Conservation (phyloP, 35 echinoderm and acorn worm genomes). For the Heliocidaris erythrogramma region DNA sequence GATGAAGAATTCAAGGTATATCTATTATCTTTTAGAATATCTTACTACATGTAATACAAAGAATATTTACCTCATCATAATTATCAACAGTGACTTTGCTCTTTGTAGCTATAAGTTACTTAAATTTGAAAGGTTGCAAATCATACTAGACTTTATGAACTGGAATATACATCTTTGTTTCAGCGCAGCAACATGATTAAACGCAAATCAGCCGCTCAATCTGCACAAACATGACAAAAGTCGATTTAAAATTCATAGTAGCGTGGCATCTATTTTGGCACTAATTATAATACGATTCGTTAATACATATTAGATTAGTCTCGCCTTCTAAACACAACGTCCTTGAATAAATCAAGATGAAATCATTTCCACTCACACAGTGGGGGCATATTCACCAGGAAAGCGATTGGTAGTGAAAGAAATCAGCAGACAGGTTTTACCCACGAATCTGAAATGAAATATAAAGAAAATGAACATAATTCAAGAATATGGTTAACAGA, state of each 20-base stretch:
- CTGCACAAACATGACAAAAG: too few species aligned
- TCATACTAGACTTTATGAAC: background rate
- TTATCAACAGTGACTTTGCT: too few species aligned
- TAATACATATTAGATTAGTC: background rate
- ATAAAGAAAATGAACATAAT: background rate
- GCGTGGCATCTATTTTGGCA: background rate
- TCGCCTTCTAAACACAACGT: background rate
- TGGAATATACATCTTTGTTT: too few species aligned
- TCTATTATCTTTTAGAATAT: too few species aligned
- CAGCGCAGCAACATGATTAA: background rate
- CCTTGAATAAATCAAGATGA: background rate
- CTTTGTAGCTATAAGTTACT: too few species aligned
- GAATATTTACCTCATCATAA: too few species aligned
- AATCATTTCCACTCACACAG: background rate
- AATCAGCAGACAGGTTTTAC: conserved; percentile 10
- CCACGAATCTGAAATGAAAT: background rate
- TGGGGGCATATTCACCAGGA: background rate
- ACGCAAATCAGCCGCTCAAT: background rate
- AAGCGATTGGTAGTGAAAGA: background rate
- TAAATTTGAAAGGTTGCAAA: background rate
- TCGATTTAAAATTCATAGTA: background rate
- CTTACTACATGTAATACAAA: too few species aligned
- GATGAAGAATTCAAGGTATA: too few species aligned
- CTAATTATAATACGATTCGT: background rate
- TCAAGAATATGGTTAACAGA: too few species aligned